These are phyloP conservation scores for Nothocercus julius DNA, from an alignment of 2,113 vertebrate species.

Conservation along the genomic window DNA sequence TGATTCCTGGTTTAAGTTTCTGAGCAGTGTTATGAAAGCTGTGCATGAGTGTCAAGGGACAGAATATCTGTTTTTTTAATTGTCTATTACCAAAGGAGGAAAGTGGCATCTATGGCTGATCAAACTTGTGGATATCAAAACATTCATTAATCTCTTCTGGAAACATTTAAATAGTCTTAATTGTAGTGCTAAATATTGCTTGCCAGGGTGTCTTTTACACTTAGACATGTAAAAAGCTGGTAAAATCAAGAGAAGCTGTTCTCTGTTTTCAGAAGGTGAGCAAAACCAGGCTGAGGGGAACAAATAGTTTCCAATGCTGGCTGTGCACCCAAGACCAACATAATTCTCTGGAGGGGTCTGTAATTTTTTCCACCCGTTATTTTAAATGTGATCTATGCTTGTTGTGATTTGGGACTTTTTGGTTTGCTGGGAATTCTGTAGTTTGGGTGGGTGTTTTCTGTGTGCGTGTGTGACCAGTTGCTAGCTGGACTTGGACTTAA, in stretches of 20 bases:
- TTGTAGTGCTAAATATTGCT: background rate
- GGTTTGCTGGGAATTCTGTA: no score
- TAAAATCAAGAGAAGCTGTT: background rate
- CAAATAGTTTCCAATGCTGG: rapidly evolving
- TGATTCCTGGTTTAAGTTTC: background rate
- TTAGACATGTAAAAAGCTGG: background rate
- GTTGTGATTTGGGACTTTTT: no score
- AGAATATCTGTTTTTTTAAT: rapidly evolving
- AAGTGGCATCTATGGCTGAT: background rate
- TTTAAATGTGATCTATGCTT: background rate
- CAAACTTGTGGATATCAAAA: background rate
- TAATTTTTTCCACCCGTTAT: background rate
- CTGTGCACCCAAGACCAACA: background rate
- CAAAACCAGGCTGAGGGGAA: background rate
- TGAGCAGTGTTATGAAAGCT: background rate
- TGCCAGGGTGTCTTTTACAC: rapidly evolving
- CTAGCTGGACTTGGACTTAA: no score
- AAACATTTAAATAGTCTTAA: background rate
- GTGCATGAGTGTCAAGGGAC: rapidly evolving
- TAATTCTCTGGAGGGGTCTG: background rate
- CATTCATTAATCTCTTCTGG: background rate
- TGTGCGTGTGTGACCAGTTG: no score
- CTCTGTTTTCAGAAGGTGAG: background rate
- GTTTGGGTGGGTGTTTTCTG: no score
- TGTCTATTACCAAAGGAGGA: background rate